Percentiles rank a stretch among this genome's conserved stretches.
These are phyloP conservation scores for Phallusia fumigata DNA, from an alignment of 23 tunicate genomes.

Conservation along the genomic window DNA sequence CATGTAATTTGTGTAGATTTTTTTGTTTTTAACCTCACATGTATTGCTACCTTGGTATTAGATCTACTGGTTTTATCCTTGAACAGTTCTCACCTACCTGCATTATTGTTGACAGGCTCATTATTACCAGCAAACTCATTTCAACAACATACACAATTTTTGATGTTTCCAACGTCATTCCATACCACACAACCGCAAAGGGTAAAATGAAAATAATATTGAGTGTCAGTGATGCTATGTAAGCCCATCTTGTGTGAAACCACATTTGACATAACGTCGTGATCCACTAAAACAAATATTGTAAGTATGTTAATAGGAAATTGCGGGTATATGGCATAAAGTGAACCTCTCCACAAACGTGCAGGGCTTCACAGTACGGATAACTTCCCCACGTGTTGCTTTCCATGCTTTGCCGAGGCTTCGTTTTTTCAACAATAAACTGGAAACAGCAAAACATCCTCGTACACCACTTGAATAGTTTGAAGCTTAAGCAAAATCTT, in stretches of 20 bases:
- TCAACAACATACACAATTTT: conserved; percentile 16
- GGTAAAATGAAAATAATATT: conserved; percentile 53
- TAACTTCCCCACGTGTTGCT: background rate
- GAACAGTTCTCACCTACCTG: conserved; percentile 30
- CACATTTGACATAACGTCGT: conserved; percentile 27
- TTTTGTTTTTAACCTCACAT: too few relatives aligned
- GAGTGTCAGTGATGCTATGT: conserved; percentile 36
- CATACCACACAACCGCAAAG: conserved; percentile 61
- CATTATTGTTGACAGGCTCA: conserved; percentile 39
- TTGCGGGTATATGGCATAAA: background rate
- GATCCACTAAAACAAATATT: conserved; percentile 6
- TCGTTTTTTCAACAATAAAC: conserved; percentile 66
- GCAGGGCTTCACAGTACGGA: background rate
- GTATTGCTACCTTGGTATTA: too few relatives aligned
- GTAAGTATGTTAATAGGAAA: background rate
- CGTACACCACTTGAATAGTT: too few relatives aligned
- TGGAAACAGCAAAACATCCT: conserved; percentile 1
- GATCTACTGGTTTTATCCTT: too few relatives aligned
- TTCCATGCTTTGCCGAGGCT: conserved; percentile 14
- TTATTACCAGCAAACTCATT: conserved; percentile 21
- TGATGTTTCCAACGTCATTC: conserved; percentile 27
- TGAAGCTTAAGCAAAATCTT: too few relatives aligned
- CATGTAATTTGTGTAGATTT: too few relatives aligned
- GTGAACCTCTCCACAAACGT: background rate
- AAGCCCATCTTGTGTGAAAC: conserved; percentile 39